phyloP scores from a whole-genome alignment of 1,140 invertebrate species.

The Hyposmocoma kahamanoa region DNA sequence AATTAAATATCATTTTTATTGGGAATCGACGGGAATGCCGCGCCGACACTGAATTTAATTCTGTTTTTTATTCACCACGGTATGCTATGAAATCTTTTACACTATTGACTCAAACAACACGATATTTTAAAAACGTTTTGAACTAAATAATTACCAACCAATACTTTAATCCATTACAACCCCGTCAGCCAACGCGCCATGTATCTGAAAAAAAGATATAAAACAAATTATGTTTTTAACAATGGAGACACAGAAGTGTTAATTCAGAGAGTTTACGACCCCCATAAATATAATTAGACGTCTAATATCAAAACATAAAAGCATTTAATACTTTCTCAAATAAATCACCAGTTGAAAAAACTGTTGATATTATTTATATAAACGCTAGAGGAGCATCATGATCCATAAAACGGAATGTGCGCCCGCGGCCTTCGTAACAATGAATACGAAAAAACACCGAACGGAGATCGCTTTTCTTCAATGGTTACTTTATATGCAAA shows the following conservation, averaged over 20 bases:
- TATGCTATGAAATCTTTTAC: no score
- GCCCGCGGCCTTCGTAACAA: conserved; percentile 56
- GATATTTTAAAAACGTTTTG: no score
- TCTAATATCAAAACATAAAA: conserved; percentile 28
- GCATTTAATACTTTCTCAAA: conserved; percentile 38
- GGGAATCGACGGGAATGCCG: conserved; percentile 52
- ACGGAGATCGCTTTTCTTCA: conserved; percentile 70
- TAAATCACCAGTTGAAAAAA: conserved; percentile 49
- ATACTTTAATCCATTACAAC: conserved; percentile 26
- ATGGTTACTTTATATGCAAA: conserved; percentile 74
- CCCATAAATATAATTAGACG: conserved; percentile 27
- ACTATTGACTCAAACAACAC: no score
- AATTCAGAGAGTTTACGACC: conserved; percentile 23
- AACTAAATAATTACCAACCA: conserved; percentile 19
- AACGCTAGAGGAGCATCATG: conserved; percentile 54
- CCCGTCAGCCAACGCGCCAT: conserved; percentile 21
- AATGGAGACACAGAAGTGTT: conserved; percentile 4
- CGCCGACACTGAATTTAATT: conserved; percentile 37
- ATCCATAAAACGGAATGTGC: conserved; percentile 55
- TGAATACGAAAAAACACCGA: conserved; percentile 65
- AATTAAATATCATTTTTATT: conserved; percentile 74
- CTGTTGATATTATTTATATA: conserved; percentile 65
- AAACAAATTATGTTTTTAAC: conserved; percentile 2
- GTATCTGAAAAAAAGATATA: conserved; percentile 31
- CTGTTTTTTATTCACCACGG: conserved; percentile 33